Evolutionary conservation across 2,113 vertebrate species (phyloP).

Genomic region (Taurulus bubalis): DNA sequence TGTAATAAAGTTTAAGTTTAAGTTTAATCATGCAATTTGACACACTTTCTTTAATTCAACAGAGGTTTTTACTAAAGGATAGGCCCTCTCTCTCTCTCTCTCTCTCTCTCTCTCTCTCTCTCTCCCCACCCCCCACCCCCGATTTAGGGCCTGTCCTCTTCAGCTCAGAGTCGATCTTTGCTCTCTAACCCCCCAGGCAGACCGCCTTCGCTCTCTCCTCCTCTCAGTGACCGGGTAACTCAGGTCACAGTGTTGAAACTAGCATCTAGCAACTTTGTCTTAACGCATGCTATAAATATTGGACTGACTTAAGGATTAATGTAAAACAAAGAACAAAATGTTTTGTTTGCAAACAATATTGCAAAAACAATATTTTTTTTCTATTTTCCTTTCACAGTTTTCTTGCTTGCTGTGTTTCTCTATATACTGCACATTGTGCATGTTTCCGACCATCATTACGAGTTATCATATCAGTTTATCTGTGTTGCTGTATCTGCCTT

Average conservation of each 20-base stretch:
- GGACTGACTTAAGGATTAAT: not conserved
- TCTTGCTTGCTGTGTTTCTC: not conserved
- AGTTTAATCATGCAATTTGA: no score
- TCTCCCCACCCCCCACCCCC: slow-evolving; percentile 26
- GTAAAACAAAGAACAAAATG: not conserved
- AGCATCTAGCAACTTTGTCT: not conserved
- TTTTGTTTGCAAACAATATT: not conserved
- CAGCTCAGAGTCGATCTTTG: slow-evolving; percentile 2
- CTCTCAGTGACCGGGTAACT: slow-evolving; percentile 29
- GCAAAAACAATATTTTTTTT: not conserved
- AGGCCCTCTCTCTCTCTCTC: no score
- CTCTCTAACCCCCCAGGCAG: slow-evolving; percentile 15
- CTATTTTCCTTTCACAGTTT: not conserved
- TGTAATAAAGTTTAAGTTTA: no score
- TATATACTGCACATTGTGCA: not conserved
- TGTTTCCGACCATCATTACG: not conserved
- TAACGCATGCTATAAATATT: not conserved
- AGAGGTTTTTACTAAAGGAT: no score
- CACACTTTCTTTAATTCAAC: no score
- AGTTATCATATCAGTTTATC: not conserved
- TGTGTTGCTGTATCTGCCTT: not conserved
- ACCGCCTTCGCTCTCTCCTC: slow-evolving; percentile 25
- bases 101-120: not conserved
- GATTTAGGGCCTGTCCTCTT: slow-evolving; percentile 69
- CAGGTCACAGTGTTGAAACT: slow-evolving; percentile 32